These are phyloP conservation scores for Sebastes miniatus DNA, from an alignment of 2,797 vertebrate genomes.

Conservation along the genomic window DNA sequence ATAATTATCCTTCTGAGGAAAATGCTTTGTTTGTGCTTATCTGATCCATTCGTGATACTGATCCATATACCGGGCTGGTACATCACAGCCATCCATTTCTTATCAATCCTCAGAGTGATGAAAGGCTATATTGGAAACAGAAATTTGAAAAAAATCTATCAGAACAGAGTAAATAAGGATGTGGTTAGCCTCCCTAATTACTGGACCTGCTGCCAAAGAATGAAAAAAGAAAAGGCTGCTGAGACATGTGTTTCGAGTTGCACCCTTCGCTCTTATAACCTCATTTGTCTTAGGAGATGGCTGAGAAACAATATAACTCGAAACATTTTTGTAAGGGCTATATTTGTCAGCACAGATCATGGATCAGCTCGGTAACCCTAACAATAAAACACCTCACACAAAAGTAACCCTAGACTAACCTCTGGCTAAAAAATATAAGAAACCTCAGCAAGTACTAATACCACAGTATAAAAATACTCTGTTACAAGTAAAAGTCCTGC, in stretches of 20 bases:
- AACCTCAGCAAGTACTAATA: no score
- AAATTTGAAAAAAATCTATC: slow-evolving; percentile 58
- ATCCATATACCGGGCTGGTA: slow-evolving; percentile 53
- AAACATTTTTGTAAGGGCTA: slow-evolving; percentile 27
- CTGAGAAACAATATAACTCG: slow-evolving; percentile 29
- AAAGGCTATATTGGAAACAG: slow-evolving; percentile 63
- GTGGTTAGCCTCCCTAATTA: slow-evolving; percentile 74
- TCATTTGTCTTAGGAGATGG: slow-evolving; percentile 51
- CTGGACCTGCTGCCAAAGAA: slow-evolving; percentile 65
- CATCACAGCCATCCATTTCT: slow-evolving; percentile 49
- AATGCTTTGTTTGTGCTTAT: slow-evolving; percentile 74
- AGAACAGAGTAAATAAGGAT: slow-evolving; percentile 70
- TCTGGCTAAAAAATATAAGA: neutral
- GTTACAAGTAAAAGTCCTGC: no score
- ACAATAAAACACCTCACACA: slow-evolving; percentile 31
- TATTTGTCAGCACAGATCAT: slow-evolving; percentile 33
- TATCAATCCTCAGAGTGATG: slow-evolving; percentile 61
- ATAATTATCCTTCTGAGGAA: slow-evolving; percentile 67
- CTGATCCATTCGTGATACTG: slow-evolving; percentile 70
- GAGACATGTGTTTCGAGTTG: slow-evolving; percentile 69
- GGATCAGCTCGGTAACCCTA: slow-evolving; percentile 9
- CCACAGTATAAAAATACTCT: no score
- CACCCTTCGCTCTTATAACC: slow-evolving; percentile 48
- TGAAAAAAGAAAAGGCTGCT: slow-evolving; percentile 49
- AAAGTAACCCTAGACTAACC: slow-evolving; percentile 3